phyloP scores from a whole-genome alignment of 2,888 invertebrate genomes.

The Volucella inanis region DNA sequence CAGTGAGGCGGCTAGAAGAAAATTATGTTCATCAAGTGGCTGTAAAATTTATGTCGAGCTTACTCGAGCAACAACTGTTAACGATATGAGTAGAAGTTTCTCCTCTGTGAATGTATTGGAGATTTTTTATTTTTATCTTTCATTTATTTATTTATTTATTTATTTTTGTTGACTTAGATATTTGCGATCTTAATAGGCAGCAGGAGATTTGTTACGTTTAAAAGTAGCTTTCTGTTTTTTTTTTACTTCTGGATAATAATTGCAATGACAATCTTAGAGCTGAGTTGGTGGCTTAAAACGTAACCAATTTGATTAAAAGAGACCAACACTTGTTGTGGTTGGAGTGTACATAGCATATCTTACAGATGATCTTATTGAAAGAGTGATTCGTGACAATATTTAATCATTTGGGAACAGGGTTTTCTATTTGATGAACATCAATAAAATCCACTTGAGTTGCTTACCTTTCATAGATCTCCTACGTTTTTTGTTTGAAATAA shows the following conservation, averaged over 20 bases:
- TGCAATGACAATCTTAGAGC: constrained; percentile 38
- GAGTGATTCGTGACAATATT: no score
- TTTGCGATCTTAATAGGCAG: constrained; percentile 53
- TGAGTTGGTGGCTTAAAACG: not conserved
- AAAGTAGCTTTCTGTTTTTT: not conserved
- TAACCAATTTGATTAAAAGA: no score
- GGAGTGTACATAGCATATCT: not conserved
- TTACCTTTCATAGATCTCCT: no score
- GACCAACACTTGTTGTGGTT: constrained; percentile 12
- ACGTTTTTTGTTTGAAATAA: no score
- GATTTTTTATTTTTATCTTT: constrained; percentile 18
- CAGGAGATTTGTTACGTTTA: constrained; percentile 28
- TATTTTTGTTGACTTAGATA: constrained; percentile 52
- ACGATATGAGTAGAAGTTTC: constrained; percentile 13
- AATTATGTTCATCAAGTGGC: constrained; percentile 67
- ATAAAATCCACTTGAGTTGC: no score
- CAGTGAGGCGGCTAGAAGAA: constrained; percentile 65
- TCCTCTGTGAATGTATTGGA: not conserved
- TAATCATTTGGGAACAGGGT: no score
- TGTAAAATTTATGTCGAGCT: constrained; percentile 58
- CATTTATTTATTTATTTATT: no score
- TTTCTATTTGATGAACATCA: no score
- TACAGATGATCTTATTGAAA: no score
- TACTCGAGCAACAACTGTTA: constrained; percentile 52
- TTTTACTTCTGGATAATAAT: constrained; percentile 37